phyloP scores from a whole-genome alignment of 2,888 invertebrate genomes.

The Sarcophaga subvicina region DNA sequence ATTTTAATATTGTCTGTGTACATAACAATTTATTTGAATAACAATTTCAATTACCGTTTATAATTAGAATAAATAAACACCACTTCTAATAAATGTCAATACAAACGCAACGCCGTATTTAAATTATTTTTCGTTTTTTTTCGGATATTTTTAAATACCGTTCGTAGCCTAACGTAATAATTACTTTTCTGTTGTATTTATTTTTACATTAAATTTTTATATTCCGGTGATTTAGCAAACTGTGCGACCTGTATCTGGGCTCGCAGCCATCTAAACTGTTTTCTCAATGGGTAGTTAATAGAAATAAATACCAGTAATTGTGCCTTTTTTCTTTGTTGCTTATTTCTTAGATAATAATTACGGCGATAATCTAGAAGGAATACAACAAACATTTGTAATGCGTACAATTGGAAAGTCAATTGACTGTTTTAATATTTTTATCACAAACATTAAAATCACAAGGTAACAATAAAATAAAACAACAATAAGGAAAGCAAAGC shows the following conservation, averaged over 20 bases:
- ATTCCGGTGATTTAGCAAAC: background rate
- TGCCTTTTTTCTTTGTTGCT: conserved; percentile 11
- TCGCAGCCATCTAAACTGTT: conserved; percentile 39
- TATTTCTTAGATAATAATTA: conserved; percentile 35
- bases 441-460: conserved; percentile 8
- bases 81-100: background rate
- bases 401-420: conserved; percentile 69
- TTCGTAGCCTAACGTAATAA: no score
- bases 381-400: conserved; percentile 69
- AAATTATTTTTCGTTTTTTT: no score
- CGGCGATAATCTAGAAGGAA: conserved; percentile 69
- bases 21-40: background rate
- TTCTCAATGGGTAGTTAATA: conserved; percentile 43
- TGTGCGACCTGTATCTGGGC: conserved; percentile 32
- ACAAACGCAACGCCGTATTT: background rate
- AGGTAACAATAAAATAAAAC: conserved; percentile 7
- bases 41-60: conserved; percentile 34
- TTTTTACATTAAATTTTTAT: conserved; percentile 4
- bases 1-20: background rate
- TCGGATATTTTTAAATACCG: no score
- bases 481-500: conserved; percentile 21
- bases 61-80: background rate
- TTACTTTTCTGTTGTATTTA: background rate
- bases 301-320: conserved; percentile 43
- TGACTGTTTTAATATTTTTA: conserved; percentile 38